These are phyloP conservation scores for Armadillidium nasatum DNA, from an alignment of 1,140 invertebrate genomes.

Conservation along the genomic window DNA sequence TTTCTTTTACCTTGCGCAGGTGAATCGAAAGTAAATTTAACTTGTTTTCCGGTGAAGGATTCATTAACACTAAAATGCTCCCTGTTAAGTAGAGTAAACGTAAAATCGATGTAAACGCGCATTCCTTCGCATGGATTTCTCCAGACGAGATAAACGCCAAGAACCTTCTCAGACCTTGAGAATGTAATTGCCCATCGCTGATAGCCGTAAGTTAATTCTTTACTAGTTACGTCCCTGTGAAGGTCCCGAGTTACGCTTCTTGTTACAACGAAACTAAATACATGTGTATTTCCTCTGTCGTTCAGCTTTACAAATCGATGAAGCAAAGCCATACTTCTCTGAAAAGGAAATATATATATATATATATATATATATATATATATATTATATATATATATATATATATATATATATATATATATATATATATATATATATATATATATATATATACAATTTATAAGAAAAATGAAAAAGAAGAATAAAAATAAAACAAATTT, in stretches of 20 bases:
- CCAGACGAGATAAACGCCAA: constrained; percentile 75
- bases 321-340: constrained; percentile 65
- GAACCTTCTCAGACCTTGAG: constrained; percentile 68
- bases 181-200: constrained; percentile 84
- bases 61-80: constrained; percentile 83
- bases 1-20: constrained; percentile 71
- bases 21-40: constrained; percentile 69
- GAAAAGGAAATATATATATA: too few relatives aligned
- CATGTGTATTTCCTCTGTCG: constrained; percentile 75
- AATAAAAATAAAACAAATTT: too few relatives aligned
- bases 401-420: too few relatives aligned
- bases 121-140: constrained; percentile 66
- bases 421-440: too few relatives aligned
- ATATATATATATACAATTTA: too few relatives aligned
- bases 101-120: constrained; percentile 74
- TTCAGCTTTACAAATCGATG: constrained; percentile 77
- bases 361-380: too few relatives aligned
- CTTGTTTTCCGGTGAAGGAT: constrained; percentile 71
- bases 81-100: constrained; percentile 75
- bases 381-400: too few relatives aligned
- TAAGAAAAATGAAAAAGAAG: too few relatives aligned
- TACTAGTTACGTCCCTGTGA: constrained; percentile 73
- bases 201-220: constrained; percentile 78
- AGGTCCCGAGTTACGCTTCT: constrained; percentile 70
- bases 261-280: constrained; percentile 78